Evolutionary conservation across 2,797 vertebrate species (phyloP).

Genomic region (Taeniopygia guttata): DNA sequence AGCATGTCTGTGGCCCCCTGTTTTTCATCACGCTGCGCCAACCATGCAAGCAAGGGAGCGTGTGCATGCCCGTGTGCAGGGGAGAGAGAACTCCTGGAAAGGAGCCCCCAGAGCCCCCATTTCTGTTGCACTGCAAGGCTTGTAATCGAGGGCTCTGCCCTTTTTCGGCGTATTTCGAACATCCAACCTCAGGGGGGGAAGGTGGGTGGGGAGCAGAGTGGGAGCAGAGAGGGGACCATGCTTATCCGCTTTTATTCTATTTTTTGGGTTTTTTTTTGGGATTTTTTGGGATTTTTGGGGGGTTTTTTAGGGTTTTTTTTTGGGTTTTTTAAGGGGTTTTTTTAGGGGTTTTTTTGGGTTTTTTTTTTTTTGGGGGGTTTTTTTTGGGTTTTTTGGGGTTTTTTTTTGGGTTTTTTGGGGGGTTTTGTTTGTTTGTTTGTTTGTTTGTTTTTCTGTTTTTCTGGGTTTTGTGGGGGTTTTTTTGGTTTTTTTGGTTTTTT

Average conservation of each 20-base stretch:
- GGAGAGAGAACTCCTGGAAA: background rate
- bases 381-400: too few species aligned
- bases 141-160: rapidly evolving
- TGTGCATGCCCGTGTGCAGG: too few species aligned
- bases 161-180: rapidly evolving
- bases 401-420: too few species aligned
- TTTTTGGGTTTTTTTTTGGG: background rate
- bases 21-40: rapidly evolving
- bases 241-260: background rate
- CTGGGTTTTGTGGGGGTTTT: too few species aligned
- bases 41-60: rapidly evolving
- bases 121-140: background rate
- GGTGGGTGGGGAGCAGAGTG: background rate
- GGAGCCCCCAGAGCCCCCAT: rapidly evolving
- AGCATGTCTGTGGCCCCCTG: rapidly evolving
- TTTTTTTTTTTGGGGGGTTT: too few species aligned
- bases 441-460: too few species aligned
- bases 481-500: too few species aligned
- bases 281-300: too few species aligned
- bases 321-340: too few species aligned
- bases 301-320: too few species aligned
- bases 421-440: too few species aligned
- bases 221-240: background rate
- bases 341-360: too few species aligned
- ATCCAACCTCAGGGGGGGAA: background rate